Evolutionary conservation across 2,797 vertebrate species (phyloP).

Genomic region (Amphiprion clarkii): DNA sequence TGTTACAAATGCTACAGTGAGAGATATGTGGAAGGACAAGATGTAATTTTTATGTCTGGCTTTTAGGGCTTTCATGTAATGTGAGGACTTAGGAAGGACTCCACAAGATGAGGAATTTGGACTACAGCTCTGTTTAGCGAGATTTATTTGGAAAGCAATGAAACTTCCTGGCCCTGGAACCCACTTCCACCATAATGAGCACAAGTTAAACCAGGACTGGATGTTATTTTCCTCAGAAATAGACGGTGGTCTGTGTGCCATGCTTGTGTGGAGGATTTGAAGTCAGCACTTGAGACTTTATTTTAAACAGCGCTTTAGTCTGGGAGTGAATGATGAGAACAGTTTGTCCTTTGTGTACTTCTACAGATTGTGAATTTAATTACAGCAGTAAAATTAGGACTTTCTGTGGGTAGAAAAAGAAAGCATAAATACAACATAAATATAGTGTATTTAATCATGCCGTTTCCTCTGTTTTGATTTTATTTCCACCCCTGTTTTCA

Average conservation of each 20-base stretch:
- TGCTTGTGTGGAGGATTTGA: conserved; percentile 58
- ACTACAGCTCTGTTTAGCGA: conserved; percentile 77
- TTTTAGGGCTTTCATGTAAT: conserved; percentile 50
- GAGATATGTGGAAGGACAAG: conserved; percentile 1
- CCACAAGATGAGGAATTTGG: conserved; percentile 80
- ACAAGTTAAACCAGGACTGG: conserved; percentile 80
- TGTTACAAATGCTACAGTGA: conserved; percentile 6
- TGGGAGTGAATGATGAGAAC: conserved; percentile 32
- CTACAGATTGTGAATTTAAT: conserved; percentile 6
- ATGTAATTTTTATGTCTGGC: conserved; percentile 42
- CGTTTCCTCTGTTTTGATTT: not conserved
- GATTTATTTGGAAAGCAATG: conserved; percentile 88
- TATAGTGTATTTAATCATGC: not conserved
- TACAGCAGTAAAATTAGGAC: conserved; percentile 8
- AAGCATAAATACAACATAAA: not conserved
- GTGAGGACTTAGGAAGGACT: conserved; percentile 63
- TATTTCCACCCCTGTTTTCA: conserved; percentile 26
- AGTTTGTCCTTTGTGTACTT: conserved; percentile 29
- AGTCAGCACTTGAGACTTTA: conserved; percentile 44
- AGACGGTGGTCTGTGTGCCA: conserved; percentile 80
- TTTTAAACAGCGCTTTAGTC: conserved; percentile 51
- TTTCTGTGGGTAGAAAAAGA: not conserved
- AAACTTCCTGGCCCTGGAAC: conserved; percentile 82
- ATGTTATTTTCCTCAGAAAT: conserved; percentile 84
- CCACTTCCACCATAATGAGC: conserved; percentile 87